Conservation (phyloP, 2,797 vertebrate species). For the Coluber constrictor region DNA sequence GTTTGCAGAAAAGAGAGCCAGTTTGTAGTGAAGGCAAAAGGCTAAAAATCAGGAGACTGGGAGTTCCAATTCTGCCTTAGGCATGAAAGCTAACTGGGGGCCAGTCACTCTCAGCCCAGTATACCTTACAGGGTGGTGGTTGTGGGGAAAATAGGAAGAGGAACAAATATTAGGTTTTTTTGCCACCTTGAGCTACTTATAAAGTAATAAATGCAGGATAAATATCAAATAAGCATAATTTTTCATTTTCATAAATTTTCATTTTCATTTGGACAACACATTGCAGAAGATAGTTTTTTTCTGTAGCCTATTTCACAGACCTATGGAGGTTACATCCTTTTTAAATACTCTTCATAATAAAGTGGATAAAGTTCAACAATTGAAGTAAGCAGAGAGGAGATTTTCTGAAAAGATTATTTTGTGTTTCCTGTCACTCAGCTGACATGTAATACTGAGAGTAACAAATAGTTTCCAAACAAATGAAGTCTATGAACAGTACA, state of each 20-base stretch:
- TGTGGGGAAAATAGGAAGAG: neutral
- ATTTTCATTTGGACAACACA: neutral
- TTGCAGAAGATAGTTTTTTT: neutral
- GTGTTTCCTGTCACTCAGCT: neutral
- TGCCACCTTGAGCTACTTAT: neutral
- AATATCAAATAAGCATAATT: neutral
- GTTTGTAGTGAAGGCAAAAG: neutral
- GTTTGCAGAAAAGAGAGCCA: neutral
- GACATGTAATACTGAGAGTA: slow-evolving; percentile 19
- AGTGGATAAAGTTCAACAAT: neutral
- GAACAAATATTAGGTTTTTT: neutral
- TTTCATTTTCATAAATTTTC: neutral
- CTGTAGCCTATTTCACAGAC: neutral
- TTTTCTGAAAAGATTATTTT: neutral
- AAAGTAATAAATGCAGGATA: neutral
- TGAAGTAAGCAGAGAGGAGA: neutral
- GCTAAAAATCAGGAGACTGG: neutral
- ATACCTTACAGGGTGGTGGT: neutral
- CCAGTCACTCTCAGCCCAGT: neutral
- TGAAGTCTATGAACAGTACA: slow-evolving; percentile 45
- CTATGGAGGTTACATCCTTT: neutral
- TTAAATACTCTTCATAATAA: neutral
- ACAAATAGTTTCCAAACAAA: slow-evolving; percentile 45
- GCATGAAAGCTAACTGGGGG: neutral
- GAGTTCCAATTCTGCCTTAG: neutral